Base-by-base conservation (phyloP, 2,888 invertebrate species). In the Diadegma fenestrale region DNA sequence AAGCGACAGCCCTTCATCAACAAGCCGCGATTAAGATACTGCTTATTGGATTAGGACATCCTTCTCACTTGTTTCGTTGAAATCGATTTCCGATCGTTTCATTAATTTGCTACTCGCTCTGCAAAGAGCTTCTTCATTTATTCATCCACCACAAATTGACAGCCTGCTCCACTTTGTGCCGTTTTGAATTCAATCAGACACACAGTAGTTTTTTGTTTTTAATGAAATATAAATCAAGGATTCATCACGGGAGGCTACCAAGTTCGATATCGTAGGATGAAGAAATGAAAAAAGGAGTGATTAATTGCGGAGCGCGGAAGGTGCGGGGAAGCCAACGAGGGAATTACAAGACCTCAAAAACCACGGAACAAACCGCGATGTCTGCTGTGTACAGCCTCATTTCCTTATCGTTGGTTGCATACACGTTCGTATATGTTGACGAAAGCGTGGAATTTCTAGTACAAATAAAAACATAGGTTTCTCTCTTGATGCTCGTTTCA, bases 301-400 rank as follows among this genome's bases (percentile, higher is more conserved):
- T n/a, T 30, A 48, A 30, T 68, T 26, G 1, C 14, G 3, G 68
- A 33, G 48, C 1, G 48, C 58, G 33, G 43, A 72, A 68, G 64
- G 54, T 71, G 17, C 22, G 71, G 58, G 77, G 66, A 71, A 61
- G 7, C 22, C 43, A 58, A 66, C 71, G 17, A 82, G 54, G 77
- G 72, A 75, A 79, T 79, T 79, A 79, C 79, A 79, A 79, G 69
- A 79, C 68, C 73, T 17, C 48, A 19, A 75, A 68, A 83, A 83
- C 83, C 79, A 73, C 83, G 73, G 33, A n/a, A 61, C 22, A 64
- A 79, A 75, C 69, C 73, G 30, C 79, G 30, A 69, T 45, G 48
- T 79, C 61, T 75, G 33, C 43, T 69, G 68, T 66, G 43, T 26
- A 73, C 33, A 61, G 61, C 68, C 61, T 37, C 43, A 22, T 68